Base-by-base conservation (phyloP, 2,888 invertebrate genomes). In the Hydropsyche betteni region DNA sequence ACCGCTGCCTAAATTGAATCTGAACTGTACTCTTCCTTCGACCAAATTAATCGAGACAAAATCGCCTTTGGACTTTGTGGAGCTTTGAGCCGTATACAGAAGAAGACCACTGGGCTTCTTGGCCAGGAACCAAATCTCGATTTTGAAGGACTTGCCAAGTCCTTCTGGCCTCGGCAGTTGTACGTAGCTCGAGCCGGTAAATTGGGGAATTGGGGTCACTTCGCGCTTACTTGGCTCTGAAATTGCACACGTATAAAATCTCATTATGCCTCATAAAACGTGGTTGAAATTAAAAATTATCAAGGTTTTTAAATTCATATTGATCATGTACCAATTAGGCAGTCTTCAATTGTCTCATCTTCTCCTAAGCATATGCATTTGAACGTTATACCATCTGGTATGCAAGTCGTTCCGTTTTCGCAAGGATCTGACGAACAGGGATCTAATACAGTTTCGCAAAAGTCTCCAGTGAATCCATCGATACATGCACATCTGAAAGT, bases 1-100 rank as follows among this genome's bases (percentile, higher is more conserved):
- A 78, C 96, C 96, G 83, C 95, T 95, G 76, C 96, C 97, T 81
- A 97, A 90, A 88, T 96, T 95, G 88, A 93, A 97, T 82, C 94
- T 89, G 85, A 96, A 96, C 85, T 95, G 94, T 80, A 96, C 88
- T 84, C 91, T 90, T 80, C 94, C 93, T 82, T 93, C 91, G 81
- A 92, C 91, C 81, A 97, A 87, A 84, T 93, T 92, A 82, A 97
- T 87, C 80, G 94, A 91, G 83, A 97, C 90, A 85, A 95, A 97
- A 87, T 97, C 97, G 81, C 94, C 92, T 82, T 91, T 90, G 80
- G 92, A 92, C 84, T 91, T 93, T 83, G 89, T 91, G 84, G 91
- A 89, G 86, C 95, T 92, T 83, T 93, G 92, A 76, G 94, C 94
- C 82, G 93, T 93, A 87, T 95, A 96, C 80, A 96, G 87, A 80